Conservation (phyloP, 2,113 vertebrate species). For the Lucifuga dentata region DNA sequence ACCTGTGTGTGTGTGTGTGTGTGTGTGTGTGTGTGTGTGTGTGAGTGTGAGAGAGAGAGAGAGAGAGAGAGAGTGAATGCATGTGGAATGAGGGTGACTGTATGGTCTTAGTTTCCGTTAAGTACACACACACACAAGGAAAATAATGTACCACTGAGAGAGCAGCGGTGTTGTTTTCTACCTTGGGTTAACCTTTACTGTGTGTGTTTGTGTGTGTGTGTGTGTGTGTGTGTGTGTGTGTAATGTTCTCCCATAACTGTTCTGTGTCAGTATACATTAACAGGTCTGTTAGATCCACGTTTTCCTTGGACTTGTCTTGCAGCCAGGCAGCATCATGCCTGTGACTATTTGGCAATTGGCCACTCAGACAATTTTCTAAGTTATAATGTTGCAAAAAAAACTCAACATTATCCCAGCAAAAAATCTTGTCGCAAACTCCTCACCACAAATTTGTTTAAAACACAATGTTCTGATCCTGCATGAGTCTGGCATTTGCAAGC, state of each 20-base stretch:
- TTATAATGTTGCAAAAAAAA: too few relatives aligned
- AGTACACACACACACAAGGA: conserved; percentile 32
- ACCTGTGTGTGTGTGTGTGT: conserved; percentile 70
- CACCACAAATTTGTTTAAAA: too few relatives aligned
- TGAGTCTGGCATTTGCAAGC: too few relatives aligned
- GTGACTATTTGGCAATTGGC: conserved; percentile 37
- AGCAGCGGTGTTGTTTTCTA: conserved; percentile 35
- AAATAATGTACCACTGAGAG: conserved; percentile 28
- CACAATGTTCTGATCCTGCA: too few relatives aligned
- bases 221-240: conserved; percentile 3
- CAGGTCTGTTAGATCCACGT: conserved; percentile 28
- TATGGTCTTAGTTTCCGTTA: conserved; percentile 52
- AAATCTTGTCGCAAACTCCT: too few relatives aligned
- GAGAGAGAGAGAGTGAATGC: conserved; percentile 6
- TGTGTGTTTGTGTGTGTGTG: not conserved
- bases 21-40: conserved; percentile 19
- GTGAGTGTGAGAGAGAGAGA: conserved; percentile 13
- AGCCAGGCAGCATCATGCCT: conserved; percentile 26
- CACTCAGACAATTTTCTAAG: conserved; percentile 47
- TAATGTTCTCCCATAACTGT: too few relatives aligned
- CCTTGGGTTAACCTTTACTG: conserved; percentile 28
- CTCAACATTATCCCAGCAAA: too few relatives aligned
- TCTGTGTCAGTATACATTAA: too few relatives aligned
- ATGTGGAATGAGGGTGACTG: conserved; percentile 37
- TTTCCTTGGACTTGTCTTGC: conserved; percentile 13